Base-by-base conservation (phyloP, 2,113 vertebrate species). In the Urocolius indicus region DNA sequence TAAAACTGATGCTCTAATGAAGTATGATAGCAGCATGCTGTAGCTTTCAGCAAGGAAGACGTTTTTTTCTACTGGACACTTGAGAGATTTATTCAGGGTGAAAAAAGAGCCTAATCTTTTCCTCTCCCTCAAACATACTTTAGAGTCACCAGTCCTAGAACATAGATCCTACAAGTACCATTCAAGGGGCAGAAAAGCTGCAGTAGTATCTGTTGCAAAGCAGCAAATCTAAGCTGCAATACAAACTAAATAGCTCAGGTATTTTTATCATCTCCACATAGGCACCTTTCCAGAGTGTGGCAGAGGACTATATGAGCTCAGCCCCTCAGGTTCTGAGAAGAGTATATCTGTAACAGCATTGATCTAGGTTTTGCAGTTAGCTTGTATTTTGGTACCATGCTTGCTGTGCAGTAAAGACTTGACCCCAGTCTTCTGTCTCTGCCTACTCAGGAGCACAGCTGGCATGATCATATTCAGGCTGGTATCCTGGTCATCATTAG, bases 301-400 rank as follows among this genome's bases (percentile, higher is more conserved):
- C 1, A 4, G 34, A 72, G 12, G 11, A 30, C 24, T 51, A 9
- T 32, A 32, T 13, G 10, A 36, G 52, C 22, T 45, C 52, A 80
- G 34, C 8, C 11, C 3, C 29, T 32, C 0, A 0, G 3, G 21
- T 36, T 32, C 55, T 23, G 26, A 43, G 55, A 41, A 27, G 22
- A 27, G 23, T 10, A 36, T 14, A 32, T 20, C 51, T 75, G n/a
- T 38, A 6, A 5, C 41, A 36, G 5, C 9, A 13, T 0, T 66
- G 41, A n/a, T 73, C 72, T 54, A 80, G n/a, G 16, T 49, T 85
- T 75, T 55, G 45, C 18, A 61, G 26, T 17, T 38, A 43, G 13
- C 43, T 32, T 52, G 20, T 4, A 18, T 79, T 92, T 92, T 36
- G 67, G 9, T 26, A 18, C 26, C 7, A 6, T 9, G 6, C 38